Evolutionary conservation across 2,113 vertebrate species (phyloP).

Genomic region (Silurus asotus): DNA sequence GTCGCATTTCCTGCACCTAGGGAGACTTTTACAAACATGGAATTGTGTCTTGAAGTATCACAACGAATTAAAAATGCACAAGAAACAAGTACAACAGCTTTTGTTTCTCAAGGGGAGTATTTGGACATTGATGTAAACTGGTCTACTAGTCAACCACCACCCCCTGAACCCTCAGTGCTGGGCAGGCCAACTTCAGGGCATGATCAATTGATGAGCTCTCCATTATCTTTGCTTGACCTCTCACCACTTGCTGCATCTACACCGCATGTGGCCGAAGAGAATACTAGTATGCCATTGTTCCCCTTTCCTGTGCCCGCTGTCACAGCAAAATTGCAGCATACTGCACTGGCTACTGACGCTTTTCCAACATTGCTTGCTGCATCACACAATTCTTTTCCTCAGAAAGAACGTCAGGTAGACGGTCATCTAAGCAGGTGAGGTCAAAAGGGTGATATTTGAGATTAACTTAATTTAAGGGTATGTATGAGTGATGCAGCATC

Average conservation of each 20-base stretch:
- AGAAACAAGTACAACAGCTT: not conserved
- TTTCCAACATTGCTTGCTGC: slow-evolving; percentile 66
- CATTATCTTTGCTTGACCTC: slow-evolving; percentile 59
- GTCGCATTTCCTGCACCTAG: not conserved
- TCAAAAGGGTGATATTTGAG: slow-evolving; percentile 35
- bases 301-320: slow-evolving; percentile 64
- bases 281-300: slow-evolving; percentile 56
- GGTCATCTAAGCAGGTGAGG: slow-evolving; percentile 87
- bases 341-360: slow-evolving; percentile 54
- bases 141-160: not conserved
- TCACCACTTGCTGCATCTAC: slow-evolving; percentile 75
- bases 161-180: not conserved
- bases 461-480: not conserved
- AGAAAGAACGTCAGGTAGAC: slow-evolving; percentile 79
- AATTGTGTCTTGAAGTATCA: slow-evolving; percentile 7
- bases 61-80: slow-evolving; percentile 1
- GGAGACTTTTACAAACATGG: not conserved
- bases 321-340: slow-evolving; percentile 53
- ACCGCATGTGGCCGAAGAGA: slow-evolving; percentile 68
- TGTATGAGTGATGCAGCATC: slow-evolving; percentile 14
- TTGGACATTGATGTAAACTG: not conserved
- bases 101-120: not conserved
- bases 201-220: slow-evolving; percentile 29
- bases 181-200: not conserved
- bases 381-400: slow-evolving; percentile 75